Evolutionary conservation across 2,888 invertebrate species (phyloP), one percentile per base, ranked within the genome.

Genomic region (Thalpophila matura): DNA sequence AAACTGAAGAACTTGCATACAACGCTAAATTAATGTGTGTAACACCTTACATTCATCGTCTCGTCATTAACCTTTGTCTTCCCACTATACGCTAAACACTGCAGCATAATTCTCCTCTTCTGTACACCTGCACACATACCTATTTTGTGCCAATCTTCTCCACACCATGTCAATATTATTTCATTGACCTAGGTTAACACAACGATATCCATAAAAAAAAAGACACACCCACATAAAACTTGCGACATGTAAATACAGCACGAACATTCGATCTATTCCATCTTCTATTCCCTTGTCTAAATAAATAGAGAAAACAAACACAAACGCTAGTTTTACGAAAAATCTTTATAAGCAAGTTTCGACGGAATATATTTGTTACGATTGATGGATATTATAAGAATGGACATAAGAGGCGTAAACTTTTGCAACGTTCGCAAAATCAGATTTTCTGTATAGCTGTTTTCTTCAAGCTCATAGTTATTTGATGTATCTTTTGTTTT

Each of bases 331-430:
- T 7, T 12, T 22, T n/a, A 22, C 2, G 31, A 27, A 33, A 63
- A 40, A 40, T 31, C 12, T 38, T 57, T 65, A 18, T 14, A 24
- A 22, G 4, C 7, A 29, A 16, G 38, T 58, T 40, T 58, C 1
- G 27, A 40, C 20, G 1, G 27, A 40, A 20, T 46, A 10, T 12
- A 24, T 40, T 33, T 40, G 10, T 20, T 24, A 7, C 2, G 10
- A 40, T 58, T 33, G 45, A 33, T 63, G 26, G 20, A 20, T 62
- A 14, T 55, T 26, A 14, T 18, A 63, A 7, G 2, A 38, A 60
- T 45, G 6, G 18, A 42, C 33, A 4, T 14, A 12, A 1, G 4
- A 20, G 9, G 9, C 9, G 10, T 4, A 7, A 5, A 37, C 1
- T 9, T 18, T 9, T 22, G n/a, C 4, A 12, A 37, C 1, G 2